These are phyloP conservation scores for Drosophila orena DNA, from an alignment of 1,140 invertebrate genomes.

Conservation along the genomic window DNA sequence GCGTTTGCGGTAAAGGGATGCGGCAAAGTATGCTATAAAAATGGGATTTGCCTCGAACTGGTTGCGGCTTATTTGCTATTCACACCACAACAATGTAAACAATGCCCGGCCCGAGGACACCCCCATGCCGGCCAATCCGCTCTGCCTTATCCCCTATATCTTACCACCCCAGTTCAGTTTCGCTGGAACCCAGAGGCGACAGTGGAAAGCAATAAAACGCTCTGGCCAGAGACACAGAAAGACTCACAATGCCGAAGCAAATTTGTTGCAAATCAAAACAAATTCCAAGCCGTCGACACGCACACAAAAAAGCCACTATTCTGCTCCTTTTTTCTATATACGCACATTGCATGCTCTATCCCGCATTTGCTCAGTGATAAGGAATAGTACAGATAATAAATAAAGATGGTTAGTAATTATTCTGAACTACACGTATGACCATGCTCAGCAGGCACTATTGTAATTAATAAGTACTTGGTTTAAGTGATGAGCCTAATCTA, in stretches of 20 bases:
- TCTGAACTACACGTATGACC: too few relatives aligned
- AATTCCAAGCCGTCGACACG: slow-evolving; percentile 54
- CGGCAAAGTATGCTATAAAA: slow-evolving; percentile 45
- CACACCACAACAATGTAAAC: slow-evolving; percentile 82
- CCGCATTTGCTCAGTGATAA: too few relatives aligned
- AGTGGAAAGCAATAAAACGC: slow-evolving; percentile 76
- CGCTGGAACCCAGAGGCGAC: slow-evolving; percentile 37
- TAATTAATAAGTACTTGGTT: too few relatives aligned
- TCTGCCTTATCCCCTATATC: slow-evolving; percentile 15
- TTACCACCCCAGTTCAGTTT: neutral
- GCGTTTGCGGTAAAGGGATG: neutral
- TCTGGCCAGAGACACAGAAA: slow-evolving; percentile 39
- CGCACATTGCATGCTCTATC: slow-evolving; percentile 22
- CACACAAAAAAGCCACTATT: slow-evolving; percentile 36
- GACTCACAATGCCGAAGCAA: slow-evolving; percentile 62
- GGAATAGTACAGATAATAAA: too few relatives aligned
- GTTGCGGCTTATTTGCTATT: slow-evolving; percentile 77
- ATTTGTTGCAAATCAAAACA: slow-evolving; percentile 83
- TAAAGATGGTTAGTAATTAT: too few relatives aligned
- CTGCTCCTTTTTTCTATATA: neutral
- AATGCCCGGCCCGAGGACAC: slow-evolving; percentile 48
- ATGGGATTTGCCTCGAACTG: slow-evolving; percentile 54
- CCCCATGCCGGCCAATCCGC: slow-evolving; percentile 39
- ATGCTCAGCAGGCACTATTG: too few relatives aligned
- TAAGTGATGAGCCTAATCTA: too few relatives aligned